phyloP scores from a whole-genome alignment of 2,113 vertebrate genomes.

The Odontophorus gujanensis region DNA sequence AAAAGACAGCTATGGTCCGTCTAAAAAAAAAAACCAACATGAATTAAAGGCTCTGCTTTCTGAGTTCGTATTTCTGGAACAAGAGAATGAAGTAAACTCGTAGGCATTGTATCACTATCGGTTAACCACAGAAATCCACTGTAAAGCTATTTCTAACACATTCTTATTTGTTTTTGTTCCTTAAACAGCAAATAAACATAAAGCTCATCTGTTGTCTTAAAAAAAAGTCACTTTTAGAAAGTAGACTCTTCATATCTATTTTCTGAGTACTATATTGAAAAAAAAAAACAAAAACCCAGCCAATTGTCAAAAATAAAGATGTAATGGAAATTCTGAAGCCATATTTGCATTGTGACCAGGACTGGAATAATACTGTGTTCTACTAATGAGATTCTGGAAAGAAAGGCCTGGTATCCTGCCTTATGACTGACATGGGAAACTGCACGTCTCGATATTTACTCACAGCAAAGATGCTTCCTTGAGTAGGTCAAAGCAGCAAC shows the following conservation, averaged over 20 bases:
- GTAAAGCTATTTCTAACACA: background rate
- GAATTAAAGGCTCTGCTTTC: background rate
- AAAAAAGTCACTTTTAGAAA: background rate
- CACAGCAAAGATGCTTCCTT: background rate
- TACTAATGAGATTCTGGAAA: background rate
- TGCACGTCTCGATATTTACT: background rate
- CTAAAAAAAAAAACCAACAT: background rate
- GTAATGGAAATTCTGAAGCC: background rate
- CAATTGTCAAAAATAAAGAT: background rate
- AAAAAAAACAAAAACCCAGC: background rate
- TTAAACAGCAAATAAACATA: background rate
- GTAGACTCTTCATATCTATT: background rate
- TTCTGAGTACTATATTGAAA: background rate
- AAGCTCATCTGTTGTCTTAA: background rate
- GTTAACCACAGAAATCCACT: background rate
- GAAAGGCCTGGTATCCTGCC: background rate
- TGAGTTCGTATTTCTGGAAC: background rate
- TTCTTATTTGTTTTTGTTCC: background rate
- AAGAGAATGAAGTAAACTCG: background rate
- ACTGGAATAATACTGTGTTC: background rate
- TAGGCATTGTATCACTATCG: background rate
- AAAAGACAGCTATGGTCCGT: background rate
- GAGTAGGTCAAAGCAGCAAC: background rate
- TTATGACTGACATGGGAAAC: background rate
- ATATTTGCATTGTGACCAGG: background rate